Base-by-base conservation (phyloP, 2,113 vertebrate species). In the Cryptotis parvus region DNA sequence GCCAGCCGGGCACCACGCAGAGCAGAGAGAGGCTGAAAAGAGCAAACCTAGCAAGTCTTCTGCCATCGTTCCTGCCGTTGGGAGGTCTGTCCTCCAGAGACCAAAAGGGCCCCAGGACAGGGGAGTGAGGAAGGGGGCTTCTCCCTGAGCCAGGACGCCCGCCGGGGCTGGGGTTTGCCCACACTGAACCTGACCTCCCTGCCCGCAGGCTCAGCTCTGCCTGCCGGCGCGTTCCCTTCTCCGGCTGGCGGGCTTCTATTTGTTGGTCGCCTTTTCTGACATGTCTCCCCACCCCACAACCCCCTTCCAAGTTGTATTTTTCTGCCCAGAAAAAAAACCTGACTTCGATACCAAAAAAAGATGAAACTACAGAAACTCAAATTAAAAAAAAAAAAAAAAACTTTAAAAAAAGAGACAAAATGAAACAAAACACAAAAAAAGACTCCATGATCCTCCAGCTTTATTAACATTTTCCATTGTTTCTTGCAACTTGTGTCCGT, bases 331-430 rank as follows among this genome's bases (percentile, higher is more conserved):
- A 98, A 61, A 61, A 61, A 98, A 98, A 98, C 98, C 98, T 96
- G 96, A 98, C 98, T 98, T 99, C 98, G 98, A 99, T 98, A 99
- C 98, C 98, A 99, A 99, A 99, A 98, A 98, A 97, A 95, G 96
- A 97, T 95, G 81, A 89, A 97, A 97, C 97, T 97, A 97, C 97
- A 98, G 97, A 98, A 98, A 97, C 97, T 98, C 69, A 96, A 98
- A 97, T 29, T 8, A 92, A 94, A 97, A 97, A 91, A 89, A 97
- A 79, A 43, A 22, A 58, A 58, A 58, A 58, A 58, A 58, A 24
- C 3, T 4, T 22, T 22, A 58, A 58, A 58, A 58, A 58, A 58
- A 58, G 97, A 91, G 88, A 97, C 76, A 43, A 2, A 18, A 58
- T 22, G 6, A 58, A 58, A 58, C 20, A 49, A 49, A 49, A 95